Conservation (phyloP, 2,113 vertebrate species). For the Columbina picui region DNA sequence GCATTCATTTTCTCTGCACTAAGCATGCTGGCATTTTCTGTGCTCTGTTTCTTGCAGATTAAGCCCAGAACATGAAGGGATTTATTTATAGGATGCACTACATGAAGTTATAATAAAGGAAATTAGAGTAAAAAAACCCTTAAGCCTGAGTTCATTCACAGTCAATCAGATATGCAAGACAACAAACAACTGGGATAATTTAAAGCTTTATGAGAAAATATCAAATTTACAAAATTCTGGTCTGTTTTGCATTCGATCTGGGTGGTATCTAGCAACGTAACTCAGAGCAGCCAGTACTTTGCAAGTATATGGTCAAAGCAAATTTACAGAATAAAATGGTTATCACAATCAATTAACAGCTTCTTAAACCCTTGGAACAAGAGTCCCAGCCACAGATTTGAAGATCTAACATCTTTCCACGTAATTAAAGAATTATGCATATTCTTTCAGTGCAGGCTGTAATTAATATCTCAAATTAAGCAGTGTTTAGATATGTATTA, state of each 20-base stretch:
- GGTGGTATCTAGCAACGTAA: neutral
- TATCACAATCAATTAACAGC: conserved; percentile 6
- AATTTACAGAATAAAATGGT: neutral
- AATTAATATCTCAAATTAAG: conserved; percentile 49
- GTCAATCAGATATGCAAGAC: neutral
- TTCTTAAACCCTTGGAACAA: neutral
- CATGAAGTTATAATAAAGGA: neutral
- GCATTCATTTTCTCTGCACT: neutral
- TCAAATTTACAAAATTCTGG: neutral
- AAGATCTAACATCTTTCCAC: neutral
- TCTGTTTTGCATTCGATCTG: neutral
- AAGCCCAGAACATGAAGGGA: neutral
- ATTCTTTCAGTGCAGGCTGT: neutral
- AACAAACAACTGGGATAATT: neutral
- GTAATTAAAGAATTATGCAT: conserved; percentile 1
- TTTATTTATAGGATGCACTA: neutral
- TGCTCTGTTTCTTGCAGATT: neutral
- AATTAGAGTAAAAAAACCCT: neutral
- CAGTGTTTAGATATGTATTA: conserved; percentile 19
- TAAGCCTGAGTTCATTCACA: neutral
- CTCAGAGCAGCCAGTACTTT: neutral
- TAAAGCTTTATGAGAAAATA: neutral
- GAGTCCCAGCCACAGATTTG: neutral
- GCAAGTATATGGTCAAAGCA: neutral
- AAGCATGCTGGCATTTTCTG: neutral